phyloP scores from a whole-genome alignment of 1,140 invertebrate genomes.

The Trissolcus basalis region DNA sequence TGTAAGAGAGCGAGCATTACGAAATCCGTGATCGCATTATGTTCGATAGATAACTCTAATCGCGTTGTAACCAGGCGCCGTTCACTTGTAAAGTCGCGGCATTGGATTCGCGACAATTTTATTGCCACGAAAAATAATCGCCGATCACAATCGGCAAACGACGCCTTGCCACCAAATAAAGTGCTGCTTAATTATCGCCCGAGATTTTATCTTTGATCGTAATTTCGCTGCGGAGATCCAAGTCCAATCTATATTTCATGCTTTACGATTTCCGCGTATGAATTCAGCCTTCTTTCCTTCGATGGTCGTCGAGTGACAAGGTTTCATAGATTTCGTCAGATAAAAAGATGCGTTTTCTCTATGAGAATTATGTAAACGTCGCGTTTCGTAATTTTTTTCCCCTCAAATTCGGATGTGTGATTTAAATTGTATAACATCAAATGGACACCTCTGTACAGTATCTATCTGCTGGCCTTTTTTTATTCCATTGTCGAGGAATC shows the following conservation, averaged over 20 bases:
- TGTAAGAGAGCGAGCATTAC: conserved; percentile 18
- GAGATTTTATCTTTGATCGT: conserved; percentile 11
- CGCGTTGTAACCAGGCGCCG: background rate
- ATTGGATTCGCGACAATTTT: conserved; percentile 16
- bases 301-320: too few relatives aligned
- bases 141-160: conserved; percentile 24
- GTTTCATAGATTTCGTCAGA: too few relatives aligned
- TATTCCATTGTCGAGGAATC: background rate
- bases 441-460: too few relatives aligned
- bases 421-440: too few relatives aligned
- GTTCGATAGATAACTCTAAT: conserved; percentile 31
- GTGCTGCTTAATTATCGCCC: conserved; percentile 25
- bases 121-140: conserved; percentile 23
- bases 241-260: background rate
- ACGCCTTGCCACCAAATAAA: conserved; percentile 14
- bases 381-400: too few relatives aligned
- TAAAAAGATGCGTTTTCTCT: too few relatives aligned
- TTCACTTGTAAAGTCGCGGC: conserved; percentile 24
- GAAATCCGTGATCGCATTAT: conserved; percentile 31
- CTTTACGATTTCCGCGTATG: background rate
- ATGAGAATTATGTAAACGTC: too few relatives aligned
- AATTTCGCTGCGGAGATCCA: conserved; percentile 18
- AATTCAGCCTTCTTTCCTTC: background rate
- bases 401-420: too few relatives aligned
- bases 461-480: too few relatives aligned